Percentiles rank a stretch among this genome's conserved stretches.
phyloP scores from a whole-genome alignment of 2,113 vertebrate genomes.

The Corythornis vintsioides region DNA sequence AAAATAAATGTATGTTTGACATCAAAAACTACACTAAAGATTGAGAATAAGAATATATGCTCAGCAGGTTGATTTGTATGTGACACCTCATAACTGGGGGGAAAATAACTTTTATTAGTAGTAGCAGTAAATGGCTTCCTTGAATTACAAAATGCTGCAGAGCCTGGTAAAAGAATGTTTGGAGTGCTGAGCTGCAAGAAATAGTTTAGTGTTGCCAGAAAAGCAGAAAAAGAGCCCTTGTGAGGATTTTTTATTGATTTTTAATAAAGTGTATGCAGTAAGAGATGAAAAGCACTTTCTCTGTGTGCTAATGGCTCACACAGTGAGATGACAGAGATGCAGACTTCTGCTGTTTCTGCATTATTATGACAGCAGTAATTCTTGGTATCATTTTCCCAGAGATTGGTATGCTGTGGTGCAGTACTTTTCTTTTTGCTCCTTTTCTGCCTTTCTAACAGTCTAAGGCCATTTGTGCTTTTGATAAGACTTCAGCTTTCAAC shows the following conservation, averaged over 20 bases:
- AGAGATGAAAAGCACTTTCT: neutral
- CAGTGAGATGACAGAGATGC: neutral
- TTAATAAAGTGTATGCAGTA: neutral
- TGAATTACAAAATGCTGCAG: neutral
- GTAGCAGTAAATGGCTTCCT: neutral
- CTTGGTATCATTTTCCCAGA: neutral
- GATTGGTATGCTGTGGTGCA: neutral
- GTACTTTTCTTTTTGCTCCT: neutral
- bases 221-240: neutral
- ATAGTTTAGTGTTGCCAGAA: neutral
- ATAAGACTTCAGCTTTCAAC: neutral
- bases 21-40: neutral
- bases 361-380: neutral
- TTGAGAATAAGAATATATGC: neutral
- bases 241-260: neutral
- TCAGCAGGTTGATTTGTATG: neutral
- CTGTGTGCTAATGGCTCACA: neutral
- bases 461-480: neutral
- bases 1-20: neutral
- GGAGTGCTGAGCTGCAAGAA: neutral
- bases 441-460: neutral
- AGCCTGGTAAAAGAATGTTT: neutral
- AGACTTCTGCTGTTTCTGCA: neutral
- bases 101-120: neutral
- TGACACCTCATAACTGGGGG: neutral